Percentiles rank a stretch among this genome's conserved stretches.
Evolutionary conservation across 2,888 invertebrate genomes (phyloP).

Genomic region (Thyatira batis): DNA sequence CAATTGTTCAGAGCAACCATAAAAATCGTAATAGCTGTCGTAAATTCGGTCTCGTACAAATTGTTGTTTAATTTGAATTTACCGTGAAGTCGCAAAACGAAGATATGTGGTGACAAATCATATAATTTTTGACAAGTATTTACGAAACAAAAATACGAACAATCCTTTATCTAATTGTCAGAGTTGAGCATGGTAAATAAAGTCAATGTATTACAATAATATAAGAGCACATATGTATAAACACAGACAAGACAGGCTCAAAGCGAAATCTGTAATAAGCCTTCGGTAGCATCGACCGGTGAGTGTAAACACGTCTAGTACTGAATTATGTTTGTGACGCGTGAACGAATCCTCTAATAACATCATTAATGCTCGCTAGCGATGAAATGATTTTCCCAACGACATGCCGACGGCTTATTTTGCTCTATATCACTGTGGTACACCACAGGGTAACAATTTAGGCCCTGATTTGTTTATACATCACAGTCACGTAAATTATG

Average conservation of each 20-base stretch:
- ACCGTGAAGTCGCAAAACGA: neutral
- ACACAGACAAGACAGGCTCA: neutral
- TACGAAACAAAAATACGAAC: neutral
- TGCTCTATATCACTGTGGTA: constrained; percentile 16
- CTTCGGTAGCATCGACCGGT: constrained; percentile 9
- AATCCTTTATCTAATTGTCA: neutral
- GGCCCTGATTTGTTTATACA: constrained; percentile 9
- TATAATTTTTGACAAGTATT: neutral
- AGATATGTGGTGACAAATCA: neutral
- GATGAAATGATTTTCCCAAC: constrained; percentile 26
- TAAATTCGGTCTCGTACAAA: neutral
- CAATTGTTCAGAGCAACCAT: neutral
- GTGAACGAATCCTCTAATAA: constrained; percentile 27
- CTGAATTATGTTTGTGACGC: constrained; percentile 23
- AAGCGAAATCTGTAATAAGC: constrained; percentile 4
- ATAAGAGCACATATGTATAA: neutral
- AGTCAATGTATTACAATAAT: neutral
- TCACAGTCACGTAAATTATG: neutral
- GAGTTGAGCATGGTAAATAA: neutral
- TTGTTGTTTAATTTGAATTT: neutral
- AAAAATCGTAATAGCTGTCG: neutral
- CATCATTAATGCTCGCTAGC: constrained; percentile 22
- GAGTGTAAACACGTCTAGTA: constrained; percentile 18
- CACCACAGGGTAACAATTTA: constrained; percentile 18
- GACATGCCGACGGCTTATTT: constrained; percentile 19